Base-by-base conservation (phyloP, 2,888 invertebrate species). In the Incurvaria masculella region DNA sequence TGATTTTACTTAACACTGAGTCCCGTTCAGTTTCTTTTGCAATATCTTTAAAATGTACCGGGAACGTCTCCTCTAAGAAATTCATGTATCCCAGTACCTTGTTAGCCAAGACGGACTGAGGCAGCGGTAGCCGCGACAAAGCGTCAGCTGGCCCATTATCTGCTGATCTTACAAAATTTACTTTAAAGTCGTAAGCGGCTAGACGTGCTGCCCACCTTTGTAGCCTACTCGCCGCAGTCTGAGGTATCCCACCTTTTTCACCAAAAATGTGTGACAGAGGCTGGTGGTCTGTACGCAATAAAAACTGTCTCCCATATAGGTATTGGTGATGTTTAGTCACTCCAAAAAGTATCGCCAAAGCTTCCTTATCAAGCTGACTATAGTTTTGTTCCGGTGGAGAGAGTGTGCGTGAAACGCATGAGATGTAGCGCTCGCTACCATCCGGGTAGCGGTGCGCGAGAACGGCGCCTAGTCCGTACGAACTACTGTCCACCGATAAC, bases 391-490 rank as follows among this genome's bases (percentile, higher is more conserved):
- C 33, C 11, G 33, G 14, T 8, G 8, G 11, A n/a, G 33, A 8
- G 33, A 33, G 33, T 3, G 33, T n/a, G 33, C 33, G 33, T n/a
- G 33, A 33, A n/a, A n/a, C 33, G 33, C 33, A 33, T 11, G 33
- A 8, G 33, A 33, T 33, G 6, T 57, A 56, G 5, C 56, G 57
- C 48, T 58, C 50, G 47, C 44, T 43, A 21, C 55, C 55, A 39
- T 55, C 52, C 1, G 26, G 44, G 2, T 44, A 52, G 6, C 51
- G 49, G 21, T 55, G 54, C 17, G 52, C 41, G n/a, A 56, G 45
- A 33, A 56, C 55, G 4, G 55, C 56, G 21, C 56, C 58, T 16
- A 59, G 16, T n/a, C 57, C 57, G 45, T 52, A 53, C 21, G 53
- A 46, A 39, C 55, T 53, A 45, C 57, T 56, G 42, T 55, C 56